phyloP scores from a whole-genome alignment of 2,888 invertebrate species.

The Torymus texanus region DNA sequence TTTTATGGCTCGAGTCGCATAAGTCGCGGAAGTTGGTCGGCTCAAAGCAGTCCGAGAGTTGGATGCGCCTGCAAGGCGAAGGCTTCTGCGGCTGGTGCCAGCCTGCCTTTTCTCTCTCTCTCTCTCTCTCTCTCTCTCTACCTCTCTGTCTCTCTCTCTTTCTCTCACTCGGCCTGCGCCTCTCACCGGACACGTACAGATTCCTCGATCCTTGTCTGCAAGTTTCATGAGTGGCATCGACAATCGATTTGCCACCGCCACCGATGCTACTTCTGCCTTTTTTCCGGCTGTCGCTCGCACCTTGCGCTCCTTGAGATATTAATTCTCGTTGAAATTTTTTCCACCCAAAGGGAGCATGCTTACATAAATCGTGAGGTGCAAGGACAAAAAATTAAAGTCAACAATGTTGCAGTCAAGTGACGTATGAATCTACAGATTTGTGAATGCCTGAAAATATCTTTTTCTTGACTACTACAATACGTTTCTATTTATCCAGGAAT shows the following conservation, averaged over 20 bases:
- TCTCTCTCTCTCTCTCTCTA: background rate
- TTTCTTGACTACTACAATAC: too few species aligned
- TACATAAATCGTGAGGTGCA: background rate
- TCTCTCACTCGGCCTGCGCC: background rate
- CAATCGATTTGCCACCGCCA: constrained; percentile 46
- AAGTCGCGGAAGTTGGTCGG: constrained; percentile 54
- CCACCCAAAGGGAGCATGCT: background rate
- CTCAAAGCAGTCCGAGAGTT: constrained; percentile 39
- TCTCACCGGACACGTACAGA: constrained; percentile 27
- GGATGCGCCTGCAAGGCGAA: constrained; percentile 21
- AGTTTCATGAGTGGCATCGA: constrained; percentile 53
- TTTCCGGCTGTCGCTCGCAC: constrained; percentile 19
- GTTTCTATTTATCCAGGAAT: too few species aligned
- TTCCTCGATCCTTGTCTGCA: constrained; percentile 46
- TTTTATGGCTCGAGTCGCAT: constrained; percentile 53
- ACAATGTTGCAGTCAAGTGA: too few species aligned
- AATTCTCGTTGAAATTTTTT: constrained; percentile 23
- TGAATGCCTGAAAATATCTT: too few species aligned
- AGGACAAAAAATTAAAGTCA: too few species aligned
- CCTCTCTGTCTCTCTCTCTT: background rate
- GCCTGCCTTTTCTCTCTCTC: background rate
- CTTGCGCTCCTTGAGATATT: constrained; percentile 19
- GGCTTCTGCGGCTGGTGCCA: background rate
- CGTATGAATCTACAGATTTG: too few species aligned
- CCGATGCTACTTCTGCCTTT: constrained; percentile 8